Conservation (phyloP, 1,140 invertebrate genomes). For the Frieseomelitta varia region DNA sequence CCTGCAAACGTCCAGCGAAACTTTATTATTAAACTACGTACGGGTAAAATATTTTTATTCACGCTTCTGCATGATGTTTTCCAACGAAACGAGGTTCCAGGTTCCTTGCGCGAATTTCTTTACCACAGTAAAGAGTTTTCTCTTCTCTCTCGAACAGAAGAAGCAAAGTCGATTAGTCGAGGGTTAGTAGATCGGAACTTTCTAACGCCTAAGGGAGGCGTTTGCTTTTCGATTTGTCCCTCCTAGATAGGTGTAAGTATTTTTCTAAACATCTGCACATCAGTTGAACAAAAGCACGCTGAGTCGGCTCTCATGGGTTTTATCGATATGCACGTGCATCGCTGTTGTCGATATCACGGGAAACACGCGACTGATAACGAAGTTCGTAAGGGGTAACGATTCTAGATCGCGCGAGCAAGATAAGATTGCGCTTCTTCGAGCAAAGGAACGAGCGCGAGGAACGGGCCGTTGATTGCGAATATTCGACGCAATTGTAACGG, state of each 20-base stretch:
- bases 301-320: neutral
- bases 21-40: neutral
- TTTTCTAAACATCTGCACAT: neutral
- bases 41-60: neutral
- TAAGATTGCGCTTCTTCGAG: neutral
- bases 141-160: too few species aligned
- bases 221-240: neutral
- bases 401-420: neutral
- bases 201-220: neutral
- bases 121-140: too few species aligned
- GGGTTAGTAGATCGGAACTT: neutral
- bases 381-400: neutral
- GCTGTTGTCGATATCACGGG: neutral
- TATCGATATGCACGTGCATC: neutral
- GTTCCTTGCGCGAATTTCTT: too few species aligned
- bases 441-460: neutral
- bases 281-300: neutral
- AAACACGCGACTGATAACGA: neutral
- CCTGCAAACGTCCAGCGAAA: neutral
- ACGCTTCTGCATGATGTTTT: neutral
- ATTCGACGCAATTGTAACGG: slow-evolving; percentile 33
- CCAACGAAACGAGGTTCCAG: too few species aligned
- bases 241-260: neutral
- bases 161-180: neutral
- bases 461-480: neutral